Conservation (phyloP, 2,888 invertebrate genomes). For the Pristionchus arcanus region DNA sequence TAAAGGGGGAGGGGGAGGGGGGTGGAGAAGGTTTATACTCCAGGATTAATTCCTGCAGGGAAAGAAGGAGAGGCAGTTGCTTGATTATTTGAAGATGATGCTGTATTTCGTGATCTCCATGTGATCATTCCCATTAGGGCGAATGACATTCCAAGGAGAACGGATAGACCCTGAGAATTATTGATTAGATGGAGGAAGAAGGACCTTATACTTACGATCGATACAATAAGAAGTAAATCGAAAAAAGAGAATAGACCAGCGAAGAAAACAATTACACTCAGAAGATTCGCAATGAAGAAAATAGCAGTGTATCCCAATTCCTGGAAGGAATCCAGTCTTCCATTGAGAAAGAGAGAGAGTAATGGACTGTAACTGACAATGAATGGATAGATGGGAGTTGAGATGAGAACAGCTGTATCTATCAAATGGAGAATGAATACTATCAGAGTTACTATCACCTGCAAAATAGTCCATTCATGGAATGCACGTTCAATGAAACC, state of each 20-base stretch:
- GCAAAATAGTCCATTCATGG: not conserved
- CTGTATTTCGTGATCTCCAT: not conserved
- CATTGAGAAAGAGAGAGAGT: not conserved
- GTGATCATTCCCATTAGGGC: conserved; percentile 35
- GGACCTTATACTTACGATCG: conserved; percentile 30
- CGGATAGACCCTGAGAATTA: conserved; percentile 41
- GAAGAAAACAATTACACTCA: conserved; percentile 46
- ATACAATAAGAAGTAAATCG: conserved; percentile 20
- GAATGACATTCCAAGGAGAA: conserved; percentile 38
- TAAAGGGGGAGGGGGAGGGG: not conserved
- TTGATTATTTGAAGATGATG: conserved; percentile 5
- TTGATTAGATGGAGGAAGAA: not conserved
- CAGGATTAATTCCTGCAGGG: conserved; percentile 53
- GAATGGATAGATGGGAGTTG: conserved; percentile 18
- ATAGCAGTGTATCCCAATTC: conserved; percentile 43
- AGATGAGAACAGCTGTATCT: conserved; percentile 54
- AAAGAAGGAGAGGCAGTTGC: conserved; percentile 45
- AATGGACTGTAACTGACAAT: conserved; percentile 48
- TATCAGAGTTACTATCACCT: conserved; percentile 41
- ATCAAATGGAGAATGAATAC: conserved; percentile 42
- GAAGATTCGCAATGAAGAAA: conserved; percentile 21
- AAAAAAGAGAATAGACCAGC: conserved; percentile 16
- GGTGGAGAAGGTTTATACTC: not conserved
- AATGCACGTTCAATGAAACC: not conserved
- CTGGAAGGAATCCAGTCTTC: conserved; percentile 19